Percentiles rank a stretch among this genome's conserved stretches.
Conservation (phyloP, 2,888 invertebrate genomes). For the Morpho achilles region DNA sequence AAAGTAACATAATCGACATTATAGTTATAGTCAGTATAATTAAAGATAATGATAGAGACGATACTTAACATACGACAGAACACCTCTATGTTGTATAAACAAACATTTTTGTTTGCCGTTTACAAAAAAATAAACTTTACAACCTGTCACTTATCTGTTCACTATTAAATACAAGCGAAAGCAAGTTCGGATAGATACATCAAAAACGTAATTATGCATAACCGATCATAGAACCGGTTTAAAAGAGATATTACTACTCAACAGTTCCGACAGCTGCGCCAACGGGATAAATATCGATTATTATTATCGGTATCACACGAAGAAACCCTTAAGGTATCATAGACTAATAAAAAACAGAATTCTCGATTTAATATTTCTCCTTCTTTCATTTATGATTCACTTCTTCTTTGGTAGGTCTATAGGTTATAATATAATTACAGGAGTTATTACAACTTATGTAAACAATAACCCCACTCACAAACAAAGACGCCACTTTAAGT, state of each 20-base stretch:
- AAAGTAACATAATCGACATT: too few relatives aligned
- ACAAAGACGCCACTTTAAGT: too few relatives aligned
- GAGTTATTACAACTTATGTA: too few relatives aligned
- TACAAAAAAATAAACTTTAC: background rate
- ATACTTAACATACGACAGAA: too few relatives aligned
- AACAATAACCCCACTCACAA: too few relatives aligned
- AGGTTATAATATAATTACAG: too few relatives aligned
- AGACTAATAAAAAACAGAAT: background rate
- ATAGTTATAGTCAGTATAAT: too few relatives aligned
- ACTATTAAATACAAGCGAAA: constrained; percentile 8
- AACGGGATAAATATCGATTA: constrained; percentile 3
- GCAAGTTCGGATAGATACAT: constrained; percentile 9
- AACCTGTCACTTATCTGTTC: background rate
- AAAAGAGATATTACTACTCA: constrained; percentile 3
- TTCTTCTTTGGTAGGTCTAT: too few relatives aligned
- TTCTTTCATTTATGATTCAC: too few relatives aligned
- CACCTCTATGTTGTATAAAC: too few relatives aligned
- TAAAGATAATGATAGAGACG: too few relatives aligned
- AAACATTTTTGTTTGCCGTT: too few relatives aligned
- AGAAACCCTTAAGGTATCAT: background rate
- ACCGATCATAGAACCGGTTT: constrained; percentile 8
- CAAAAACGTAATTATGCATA: constrained; percentile 13
- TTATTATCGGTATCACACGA: background rate
- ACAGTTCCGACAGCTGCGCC: constrained; percentile 8
- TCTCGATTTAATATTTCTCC: background rate